Evolutionary conservation across 2,113 vertebrate genomes (phyloP), one percentile per base, ranked within the genome.

Genomic region (Sus scrofa): DNA sequence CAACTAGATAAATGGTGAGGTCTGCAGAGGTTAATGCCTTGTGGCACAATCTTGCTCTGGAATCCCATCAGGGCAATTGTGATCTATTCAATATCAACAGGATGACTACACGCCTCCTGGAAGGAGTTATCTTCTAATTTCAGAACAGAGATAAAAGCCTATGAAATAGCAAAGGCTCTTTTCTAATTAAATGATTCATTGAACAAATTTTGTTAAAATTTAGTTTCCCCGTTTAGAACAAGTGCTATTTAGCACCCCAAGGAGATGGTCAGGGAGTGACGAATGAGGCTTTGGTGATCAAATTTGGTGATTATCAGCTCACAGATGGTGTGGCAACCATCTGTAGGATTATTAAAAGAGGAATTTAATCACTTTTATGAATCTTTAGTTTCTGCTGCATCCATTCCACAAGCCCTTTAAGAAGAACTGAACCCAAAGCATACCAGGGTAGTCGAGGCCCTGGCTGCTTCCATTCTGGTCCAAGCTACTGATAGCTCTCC

Each of bases 161-260:
- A 14, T 91, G 67, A 95, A 98, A 90, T 67, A 94, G 88, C 92
- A 96, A 82, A 95, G 24, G 1, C 73, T 58, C 44, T 54, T 96
- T 96, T 86, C 82, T 96, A 95, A 90, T 93, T 95, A 95, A 97
- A 96, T n/a, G 94, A 94, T 73, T 74, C 37, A 44, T 67, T 70
- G 83, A 95, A 86, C 14, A 77, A 84, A 91, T 75, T 96, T 81
- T 91, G 62, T 91, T 96, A 86, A 95, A 86, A 94, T 93, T 79
- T 50, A 60, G 79, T 93, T 91, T 94, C 56, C 67, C 30, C 65
- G 32, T 91, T 94, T 89, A 87, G 91, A 89, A 73, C 82, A 62
- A 91, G 34, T 44, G 26, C 63, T 73, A 44, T 68, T 26, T 56
- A 34, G 30, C 30, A 82, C 24, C 32, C n/a, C 27, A 54, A 62